phyloP scores from a whole-genome alignment of 2,888 invertebrate species.

The Entomobrya proxima region DNA sequence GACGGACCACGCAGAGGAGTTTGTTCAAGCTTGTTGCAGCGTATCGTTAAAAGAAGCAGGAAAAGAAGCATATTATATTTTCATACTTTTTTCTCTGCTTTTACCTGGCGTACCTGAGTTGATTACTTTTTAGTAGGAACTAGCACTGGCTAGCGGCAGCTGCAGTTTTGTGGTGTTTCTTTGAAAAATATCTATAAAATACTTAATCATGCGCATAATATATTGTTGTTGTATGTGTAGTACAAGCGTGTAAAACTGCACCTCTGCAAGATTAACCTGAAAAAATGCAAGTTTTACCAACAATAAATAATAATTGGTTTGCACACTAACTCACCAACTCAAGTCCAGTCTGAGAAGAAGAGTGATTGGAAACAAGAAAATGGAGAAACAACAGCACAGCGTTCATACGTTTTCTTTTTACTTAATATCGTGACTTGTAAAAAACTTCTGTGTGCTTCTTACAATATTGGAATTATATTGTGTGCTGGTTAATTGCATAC shows the following conservation, averaged over 20 bases:
- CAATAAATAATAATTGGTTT: slow-evolving; percentile 51
- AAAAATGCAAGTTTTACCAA: slow-evolving; percentile 24
- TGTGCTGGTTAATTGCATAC: slow-evolving; percentile 32
- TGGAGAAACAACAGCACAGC: background rate
- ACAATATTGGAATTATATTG: background rate
- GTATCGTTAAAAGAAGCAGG: background rate
- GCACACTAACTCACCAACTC: background rate
- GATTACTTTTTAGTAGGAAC: slow-evolving; percentile 14
- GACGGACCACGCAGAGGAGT: background rate
- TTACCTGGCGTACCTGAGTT: background rate
- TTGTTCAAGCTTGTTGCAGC: background rate
- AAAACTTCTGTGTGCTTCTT: background rate
- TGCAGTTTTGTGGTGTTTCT: slow-evolving; percentile 41
- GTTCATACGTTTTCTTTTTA: background rate
- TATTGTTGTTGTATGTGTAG: background rate
- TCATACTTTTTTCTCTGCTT: no score
- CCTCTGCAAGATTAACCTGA: background rate
- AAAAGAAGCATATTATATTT: background rate
- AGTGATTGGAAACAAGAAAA: background rate
- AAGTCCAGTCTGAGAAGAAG: slow-evolving; percentile 14
- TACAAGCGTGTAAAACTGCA: background rate
- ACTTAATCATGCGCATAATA: background rate
- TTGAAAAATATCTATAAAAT: background rate
- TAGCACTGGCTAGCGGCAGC: slow-evolving; percentile 28
- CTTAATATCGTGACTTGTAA: background rate